Evolutionary conservation across 2,888 invertebrate species (phyloP), one percentile per base, ranked within the genome.

Genomic region (Megastigmus dorsalis): DNA sequence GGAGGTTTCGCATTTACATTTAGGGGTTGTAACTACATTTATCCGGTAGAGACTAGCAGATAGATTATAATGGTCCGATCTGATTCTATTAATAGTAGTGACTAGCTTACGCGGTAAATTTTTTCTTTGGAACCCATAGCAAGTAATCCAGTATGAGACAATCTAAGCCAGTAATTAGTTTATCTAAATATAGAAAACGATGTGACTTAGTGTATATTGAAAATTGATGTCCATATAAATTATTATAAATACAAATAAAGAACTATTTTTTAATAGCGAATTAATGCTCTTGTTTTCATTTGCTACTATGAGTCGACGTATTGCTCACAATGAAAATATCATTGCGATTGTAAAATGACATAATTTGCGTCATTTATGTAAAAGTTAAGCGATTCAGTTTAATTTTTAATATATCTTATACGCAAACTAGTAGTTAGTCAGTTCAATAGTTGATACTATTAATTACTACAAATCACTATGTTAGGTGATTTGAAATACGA

Each of bases 391-490:
- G 18, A 55, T 20, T 63, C 13, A 15, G 52, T 70, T 63, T 54
- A 67, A 15, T 70, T 75, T 65, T 75, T 67, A 71, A 71, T 63
- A n/a, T 57, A 57, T 63, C 50, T 55, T 66, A 48, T 52, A 28
- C 50, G 55, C 52, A 75, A 59, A 20, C 26, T 4, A 59, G 28
- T 59, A 52, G 68, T 65, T 55, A n/a, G n/a, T n/a, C 62, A n/a
- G 2, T 45, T 54, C 43, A 45, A 43, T 10, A 65, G 1, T 5
- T 43, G 45, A 62, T 41, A 52, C 54, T 36, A 41, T 45, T 54
- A 15, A 73, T 60, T 62, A 62, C 20, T 55, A 15, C 10, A 48
- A 15, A 59, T 69, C 41, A 55, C 54, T 63, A 10, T 23, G 10
- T 65, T 50, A 20, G 20, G 41, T 66, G 43, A 55, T 54, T 52